Base-by-base conservation (phyloP, 2,888 invertebrate genomes). In the Cataglyphis altisquamis region DNA sequence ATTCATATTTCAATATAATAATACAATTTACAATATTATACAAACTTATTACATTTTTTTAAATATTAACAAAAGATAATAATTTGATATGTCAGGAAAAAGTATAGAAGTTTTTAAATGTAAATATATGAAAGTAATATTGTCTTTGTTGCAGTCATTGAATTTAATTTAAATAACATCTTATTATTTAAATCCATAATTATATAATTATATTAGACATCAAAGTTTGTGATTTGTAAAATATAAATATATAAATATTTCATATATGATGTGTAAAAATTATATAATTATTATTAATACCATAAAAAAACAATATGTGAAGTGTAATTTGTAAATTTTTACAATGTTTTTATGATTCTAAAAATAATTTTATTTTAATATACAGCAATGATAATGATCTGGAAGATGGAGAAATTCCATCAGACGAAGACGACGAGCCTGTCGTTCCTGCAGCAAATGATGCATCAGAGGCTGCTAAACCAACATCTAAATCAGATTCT, bases 331-430 rank as follows among this genome's bases (percentile, higher is more conserved):
- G n/a, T 4, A 41, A 74, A 21, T 10, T 0, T 78, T 1, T 18
- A 15, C 9, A 3, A 41, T 39, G 4, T 10, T n/a, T 78, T 21
- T 18, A n/a, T 39, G n/a, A 9, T 12, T 41, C 29, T 64, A 25
- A 66, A 39, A 39, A 21, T 45, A 60, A 45, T 60, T 57, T 32
- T 64, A 81, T 75, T 67, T 82, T 83, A 62, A 81, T 78, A 60
- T 72, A 18, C 45, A 86, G 83, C 83, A 93, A 91, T 86, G 95
- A 95, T 64, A 96, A 97, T 92, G 98, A 98, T 94, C 96, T 98
- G 88, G 98, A 98, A 95, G 98, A 98, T 93, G 98, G 98, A 68
- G 98, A 98, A 95, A 98, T 98, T 90, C 98, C 98, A 87, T 96
- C 96, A 67, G 96, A 96, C 89, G 96, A 96, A 72, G 96, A 96